Conservation (phyloP, 2,888 invertebrate genomes). For the Thera britannica region DNA sequence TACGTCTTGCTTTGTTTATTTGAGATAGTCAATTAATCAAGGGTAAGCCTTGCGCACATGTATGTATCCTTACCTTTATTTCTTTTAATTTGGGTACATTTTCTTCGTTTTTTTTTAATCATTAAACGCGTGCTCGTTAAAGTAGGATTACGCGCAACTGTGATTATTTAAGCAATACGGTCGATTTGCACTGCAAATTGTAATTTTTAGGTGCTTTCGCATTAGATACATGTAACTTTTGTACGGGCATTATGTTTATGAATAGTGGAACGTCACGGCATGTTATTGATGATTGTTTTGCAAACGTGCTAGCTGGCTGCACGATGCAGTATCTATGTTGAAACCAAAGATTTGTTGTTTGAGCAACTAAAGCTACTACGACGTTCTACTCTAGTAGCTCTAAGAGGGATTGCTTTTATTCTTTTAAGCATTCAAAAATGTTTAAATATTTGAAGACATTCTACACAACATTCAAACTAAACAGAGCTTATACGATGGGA, state of each 20-base stretch:
- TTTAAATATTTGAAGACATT: too few species aligned
- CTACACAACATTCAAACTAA: too few species aligned
- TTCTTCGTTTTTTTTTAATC: too few species aligned
- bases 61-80: too few species aligned
- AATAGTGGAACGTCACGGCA: constrained; percentile 39
- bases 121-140: not conserved
- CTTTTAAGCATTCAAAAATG: too few species aligned
- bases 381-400: not conserved
- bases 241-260: constrained; percentile 19
- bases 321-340: constrained; percentile 13
- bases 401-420: too few species aligned
- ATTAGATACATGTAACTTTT: constrained; percentile 35
- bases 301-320: constrained; percentile 22
- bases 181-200: constrained; percentile 10
- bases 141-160: not conserved
- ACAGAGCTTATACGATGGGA: too few species aligned
- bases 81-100: too few species aligned
- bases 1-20: too few species aligned
- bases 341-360: not conserved
- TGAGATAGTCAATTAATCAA: too few species aligned
- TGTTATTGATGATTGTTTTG: constrained; percentile 38
- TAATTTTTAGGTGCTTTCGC: constrained; percentile 21
- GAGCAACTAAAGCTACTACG: not conserved
- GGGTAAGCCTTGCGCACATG: too few species aligned
- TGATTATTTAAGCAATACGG: constrained; percentile 5